Evolutionary conservation across 2,797 vertebrate genomes (phyloP), one percentile per base, ranked within the genome.

Genomic region (Mallotus villosus): DNA sequence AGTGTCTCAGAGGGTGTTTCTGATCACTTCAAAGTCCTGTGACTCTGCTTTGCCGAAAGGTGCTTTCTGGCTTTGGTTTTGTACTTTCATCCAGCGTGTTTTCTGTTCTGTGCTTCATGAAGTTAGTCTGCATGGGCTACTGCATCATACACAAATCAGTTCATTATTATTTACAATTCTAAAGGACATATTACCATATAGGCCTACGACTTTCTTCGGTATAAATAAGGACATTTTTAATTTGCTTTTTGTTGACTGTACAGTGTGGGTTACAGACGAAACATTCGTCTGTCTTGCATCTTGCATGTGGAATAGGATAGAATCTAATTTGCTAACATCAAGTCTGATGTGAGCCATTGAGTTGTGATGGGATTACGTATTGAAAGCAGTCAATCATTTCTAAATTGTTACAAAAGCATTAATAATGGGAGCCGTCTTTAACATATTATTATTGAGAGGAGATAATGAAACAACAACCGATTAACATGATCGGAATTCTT

Each of bases 21-120:
- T 86, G 85, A 90, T 84, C 85, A 90, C 91, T 90, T 92, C 87
- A 91, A 92, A 92, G 90, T 88, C 78, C 79, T 85, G 73, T 60
- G 80, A 86, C 85, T 85, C 81, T 86, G 82, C 87, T 84, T 84
- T 49, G 86, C 88, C 82, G 70, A 89, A 84, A 91, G 89, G 83
- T 85, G 84, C 78, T 80, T 81, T 83, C 53, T 76, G 76, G 87
- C 90, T 90, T 84, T 87, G 85, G 89, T 82, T 24, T 70, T 78
- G 80, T 16, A 74, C 82, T 70, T 74, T 73, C 68, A 74, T 41
- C 67, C 76, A 57, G 75, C 85, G 86, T 89, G 85, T 90, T 88
- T 90, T 82, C 70, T 62, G 62, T 78, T 76, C 70, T 2, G 74
- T 12, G 49, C 79, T 84, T 83, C 81, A 89, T 79, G 82, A 79